These are phyloP conservation scores for Vannuccia rotundouncinata DNA, from an alignment of 2,888 invertebrate species.

Conservation along the genomic window DNA sequence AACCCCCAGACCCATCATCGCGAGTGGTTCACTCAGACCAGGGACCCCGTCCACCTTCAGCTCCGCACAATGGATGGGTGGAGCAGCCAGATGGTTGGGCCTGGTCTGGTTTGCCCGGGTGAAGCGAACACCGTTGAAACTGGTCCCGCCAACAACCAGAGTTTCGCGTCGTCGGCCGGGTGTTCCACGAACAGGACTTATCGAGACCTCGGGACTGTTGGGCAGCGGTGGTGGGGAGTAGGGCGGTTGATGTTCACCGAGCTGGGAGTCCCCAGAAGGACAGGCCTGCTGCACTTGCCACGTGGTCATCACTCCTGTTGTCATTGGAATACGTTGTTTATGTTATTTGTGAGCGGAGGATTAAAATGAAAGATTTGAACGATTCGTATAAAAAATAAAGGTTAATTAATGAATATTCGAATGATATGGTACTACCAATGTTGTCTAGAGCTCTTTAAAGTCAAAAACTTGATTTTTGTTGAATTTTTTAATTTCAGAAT, in stretches of 20 bases:
- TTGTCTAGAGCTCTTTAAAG: too few relatives aligned
- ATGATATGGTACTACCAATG: too few relatives aligned
- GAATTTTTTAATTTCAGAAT: too few relatives aligned
- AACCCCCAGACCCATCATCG: conserved; percentile 5
- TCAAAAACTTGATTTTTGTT: too few relatives aligned
- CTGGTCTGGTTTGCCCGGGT: not conserved
- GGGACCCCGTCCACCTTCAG: not conserved
- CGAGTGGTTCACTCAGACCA: not conserved
- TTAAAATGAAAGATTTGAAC: too few relatives aligned
- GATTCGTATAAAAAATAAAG: too few relatives aligned
- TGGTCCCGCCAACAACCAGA: not conserved
- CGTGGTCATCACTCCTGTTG: not conserved
- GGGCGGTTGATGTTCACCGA: not conserved
- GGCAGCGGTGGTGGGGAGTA: not conserved
- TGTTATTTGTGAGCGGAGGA: too few relatives aligned
- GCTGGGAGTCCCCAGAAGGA: not conserved
- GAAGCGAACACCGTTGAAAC: not conserved
- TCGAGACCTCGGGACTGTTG: not conserved
- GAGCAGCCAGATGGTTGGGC: not conserved
- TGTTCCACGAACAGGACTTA: not conserved
- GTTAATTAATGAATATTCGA: too few relatives aligned
- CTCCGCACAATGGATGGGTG: conserved; percentile 20
- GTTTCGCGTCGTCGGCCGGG: not conserved
- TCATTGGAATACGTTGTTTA: too few relatives aligned
- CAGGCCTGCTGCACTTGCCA: not conserved